Conservation (phyloP, 2,797 vertebrate genomes). For the Sylvia borin region DNA sequence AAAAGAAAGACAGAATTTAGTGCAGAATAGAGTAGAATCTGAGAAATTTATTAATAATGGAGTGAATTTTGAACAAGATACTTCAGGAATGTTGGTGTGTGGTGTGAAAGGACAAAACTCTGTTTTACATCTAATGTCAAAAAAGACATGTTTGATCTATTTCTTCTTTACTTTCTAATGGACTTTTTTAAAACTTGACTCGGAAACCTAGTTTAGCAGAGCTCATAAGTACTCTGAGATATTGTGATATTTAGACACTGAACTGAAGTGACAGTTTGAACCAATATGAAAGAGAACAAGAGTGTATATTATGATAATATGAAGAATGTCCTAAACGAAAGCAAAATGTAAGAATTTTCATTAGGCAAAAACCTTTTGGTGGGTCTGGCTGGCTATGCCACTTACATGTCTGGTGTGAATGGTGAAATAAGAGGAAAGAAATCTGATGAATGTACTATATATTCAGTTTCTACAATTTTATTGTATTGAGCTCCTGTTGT, state of each 20-base stretch:
- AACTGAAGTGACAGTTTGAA: background rate
- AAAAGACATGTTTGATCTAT: background rate
- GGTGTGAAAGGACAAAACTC: background rate
- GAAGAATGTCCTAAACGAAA: background rate
- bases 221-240: background rate
- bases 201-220: background rate
- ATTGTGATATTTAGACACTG: background rate
- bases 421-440: background rate
- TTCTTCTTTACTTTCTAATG: background rate
- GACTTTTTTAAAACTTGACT: background rate
- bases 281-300: background rate
- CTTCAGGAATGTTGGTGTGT: background rate
- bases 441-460: background rate
- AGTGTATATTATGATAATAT: background rate
- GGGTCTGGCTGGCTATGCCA: background rate
- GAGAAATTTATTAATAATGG: background rate
- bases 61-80: background rate
- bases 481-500: background rate
- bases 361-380: background rate
- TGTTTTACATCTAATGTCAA: background rate
- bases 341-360: rapidly evolving
- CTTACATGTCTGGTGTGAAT: background rate
- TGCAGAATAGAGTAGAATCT: background rate
- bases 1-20: background rate
- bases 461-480: background rate